Evolutionary conservation across 2,113 vertebrate genomes (phyloP), one percentile per base, ranked within the genome.

Genomic region (Actinemys pallida): DNA sequence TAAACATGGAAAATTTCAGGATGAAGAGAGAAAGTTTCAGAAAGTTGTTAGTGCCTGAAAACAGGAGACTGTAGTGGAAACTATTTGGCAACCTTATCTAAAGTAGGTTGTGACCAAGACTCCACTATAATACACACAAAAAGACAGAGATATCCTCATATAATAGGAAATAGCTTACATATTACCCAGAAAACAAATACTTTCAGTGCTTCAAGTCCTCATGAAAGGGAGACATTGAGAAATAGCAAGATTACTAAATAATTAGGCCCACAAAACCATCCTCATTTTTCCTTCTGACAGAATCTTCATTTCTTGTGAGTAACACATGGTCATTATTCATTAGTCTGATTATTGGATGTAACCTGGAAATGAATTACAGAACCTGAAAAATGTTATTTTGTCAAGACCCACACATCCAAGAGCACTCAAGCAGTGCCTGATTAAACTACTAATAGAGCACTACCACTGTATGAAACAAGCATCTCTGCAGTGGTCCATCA

Each of bases 21-120:
- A 1, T 35, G 57, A 81, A 92, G 93, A 16, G 94, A 93, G 16
- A 1, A 88, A 92, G 75, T 81, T 93, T 81, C 88, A 69, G 17
- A 72, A 72, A 72, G 65, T 72, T 22, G 14, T 20, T 22, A 72
- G 35, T 72, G 35, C 57, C 1, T 13, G 27, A 78, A 87, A 47
- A 57, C 24, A 90, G 47, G 85, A 17, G 9, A 31, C 65, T 86
- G 85, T 24, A 82, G 87, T 7, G 59, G 6, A 86, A 96, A 52
- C 3, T 29, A 5, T 0, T 85, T 87, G 35, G 49, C 88, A n/a
- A 8, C 87, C 10, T 85, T 79, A 91, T 69, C 8, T 84, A 19
- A 83, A 90, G 24, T 8, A 86, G 54, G 25, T 24, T 0, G 0
- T 83, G 50, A 62, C 27, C 17, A 14, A 45, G 25, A 47, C 3